These are phyloP conservation scores for Amaurobius ferox DNA, from an alignment of 2,888 invertebrate species.

Conservation along the genomic window DNA sequence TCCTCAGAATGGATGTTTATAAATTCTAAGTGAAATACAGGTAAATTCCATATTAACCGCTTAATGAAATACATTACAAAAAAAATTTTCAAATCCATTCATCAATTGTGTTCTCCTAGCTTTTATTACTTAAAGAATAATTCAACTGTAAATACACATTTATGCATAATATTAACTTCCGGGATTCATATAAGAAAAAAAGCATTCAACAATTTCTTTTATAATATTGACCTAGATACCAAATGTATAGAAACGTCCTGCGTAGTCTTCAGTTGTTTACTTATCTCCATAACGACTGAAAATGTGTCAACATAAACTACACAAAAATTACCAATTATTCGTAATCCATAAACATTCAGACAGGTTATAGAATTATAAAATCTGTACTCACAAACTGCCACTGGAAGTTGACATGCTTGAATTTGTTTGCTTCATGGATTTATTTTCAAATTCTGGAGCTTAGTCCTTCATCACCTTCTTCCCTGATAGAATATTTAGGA, in stretches of 20 bases:
- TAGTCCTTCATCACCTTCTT: constrained; percentile 19
- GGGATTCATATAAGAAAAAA: too few relatives aligned
- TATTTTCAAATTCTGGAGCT: neutral
- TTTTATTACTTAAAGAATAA: too few relatives aligned
- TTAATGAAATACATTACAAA: too few relatives aligned
- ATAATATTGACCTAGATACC: neutral
- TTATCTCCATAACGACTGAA: constrained; percentile 49
- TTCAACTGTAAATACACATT: too few relatives aligned
- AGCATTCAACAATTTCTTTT: neutral
- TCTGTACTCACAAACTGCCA: constrained; percentile 52
- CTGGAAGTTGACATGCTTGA: constrained; percentile 52
- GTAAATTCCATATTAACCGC: too few relatives aligned
- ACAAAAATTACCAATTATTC: too few relatives aligned
- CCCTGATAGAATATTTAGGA: constrained; percentile 25
- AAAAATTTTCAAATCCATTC: too few relatives aligned
- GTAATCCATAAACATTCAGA: too few relatives aligned
- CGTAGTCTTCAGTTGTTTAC: constrained; percentile 32
- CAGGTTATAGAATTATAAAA: neutral
- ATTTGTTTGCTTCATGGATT: constrained; percentile 5
- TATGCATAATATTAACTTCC: too few relatives aligned
- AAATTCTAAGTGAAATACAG: too few relatives aligned
- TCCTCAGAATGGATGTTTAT: too few relatives aligned
- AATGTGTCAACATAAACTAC: neutral
- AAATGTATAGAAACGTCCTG: neutral
- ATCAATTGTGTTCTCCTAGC: too few relatives aligned